Base-by-base conservation (phyloP, 2,113 vertebrate species). In the Pipa parva region DNA sequence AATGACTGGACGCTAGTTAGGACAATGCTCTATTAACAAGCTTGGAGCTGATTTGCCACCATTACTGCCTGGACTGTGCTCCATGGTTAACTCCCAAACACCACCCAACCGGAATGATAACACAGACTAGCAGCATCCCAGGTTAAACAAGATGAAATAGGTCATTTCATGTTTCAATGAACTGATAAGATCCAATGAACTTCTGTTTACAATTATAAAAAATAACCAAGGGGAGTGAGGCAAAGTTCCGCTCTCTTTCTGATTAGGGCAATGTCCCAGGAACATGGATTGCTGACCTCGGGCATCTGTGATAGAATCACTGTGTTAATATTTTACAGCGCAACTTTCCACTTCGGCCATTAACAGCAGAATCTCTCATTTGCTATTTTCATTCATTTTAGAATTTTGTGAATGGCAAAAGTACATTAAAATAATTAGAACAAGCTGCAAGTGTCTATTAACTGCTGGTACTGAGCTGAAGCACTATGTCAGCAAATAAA, bases 271-370 rank as follows among this genome's bases (percentile, higher is more conserved):
- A 42, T 3, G 39, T 6, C 17, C 39, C 9, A 36, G 33, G 1
- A 42, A 42, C 15, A 42, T 42, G 20, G 29, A 33, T 36, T 58
- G 18, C 17, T 33, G 29, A 58, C 55, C 55, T 24, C 31, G 15
- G 29, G 55, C 28, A 22, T 12, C 13, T 58, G 27, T 58, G 55
- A 58, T 58, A 58, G 31, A 33, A 58, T 58, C 55, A 58, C 55
- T 13, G 10, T 58, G 55, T 58, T 58, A 58, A 58, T 58, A 37
- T 58, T 36, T 58, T 36, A 58, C 55, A 36, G 20, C 37, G 31
- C 55, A 6, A 21, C 10, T 58, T 58, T 58, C 55, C 55, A 22
- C 10, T 58, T 11, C 3, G 18, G 22, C 29, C 36, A 27, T 58
- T 22, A 21, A 58, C 18, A 36, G 5, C 4, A 18, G 18, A 36